Evolutionary conservation across 2,888 invertebrate genomes (phyloP).

Genomic region (Agriotes lineatus): DNA sequence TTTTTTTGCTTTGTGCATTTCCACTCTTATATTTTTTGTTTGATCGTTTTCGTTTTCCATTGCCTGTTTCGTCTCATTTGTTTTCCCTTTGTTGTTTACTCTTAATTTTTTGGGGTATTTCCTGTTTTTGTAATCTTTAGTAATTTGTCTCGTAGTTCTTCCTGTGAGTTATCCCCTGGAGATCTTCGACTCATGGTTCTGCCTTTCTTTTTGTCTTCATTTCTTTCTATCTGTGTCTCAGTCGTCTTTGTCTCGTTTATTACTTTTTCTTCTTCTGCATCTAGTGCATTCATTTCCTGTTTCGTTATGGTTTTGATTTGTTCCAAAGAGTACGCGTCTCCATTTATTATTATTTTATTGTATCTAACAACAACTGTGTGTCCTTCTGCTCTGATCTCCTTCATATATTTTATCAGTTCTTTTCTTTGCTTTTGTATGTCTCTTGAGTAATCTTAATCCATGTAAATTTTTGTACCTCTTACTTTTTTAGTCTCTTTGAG

Average conservation of each 20-base stretch:
- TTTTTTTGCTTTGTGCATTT: too few species aligned
- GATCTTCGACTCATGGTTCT: neutral
- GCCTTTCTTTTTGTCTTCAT: neutral
- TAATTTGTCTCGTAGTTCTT: neutral
- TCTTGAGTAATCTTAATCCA: neutral
- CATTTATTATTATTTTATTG: neutral
- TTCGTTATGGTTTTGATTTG: neutral
- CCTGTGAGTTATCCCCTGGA: neutral
- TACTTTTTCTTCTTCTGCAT: neutral
- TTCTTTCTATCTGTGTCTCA: neutral
- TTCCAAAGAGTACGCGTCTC: neutral
- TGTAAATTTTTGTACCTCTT: neutral
- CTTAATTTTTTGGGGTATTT: neutral
- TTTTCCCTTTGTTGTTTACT: neutral
- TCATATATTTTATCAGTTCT: neutral
- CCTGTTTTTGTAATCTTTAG: neutral
- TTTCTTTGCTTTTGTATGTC: neutral
- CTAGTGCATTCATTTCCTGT: neutral
- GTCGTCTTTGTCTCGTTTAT: too few species aligned
- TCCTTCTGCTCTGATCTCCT: neutral
- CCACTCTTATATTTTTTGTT: too few species aligned
- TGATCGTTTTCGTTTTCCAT: slow-evolving; percentile 1
- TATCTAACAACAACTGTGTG: neutral
- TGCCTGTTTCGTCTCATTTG: neutral
- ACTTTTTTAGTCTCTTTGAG: neutral